These are phyloP conservation scores for Perizoma affinitatum DNA, from an alignment of 2,888 invertebrate species.

Conservation along the genomic window DNA sequence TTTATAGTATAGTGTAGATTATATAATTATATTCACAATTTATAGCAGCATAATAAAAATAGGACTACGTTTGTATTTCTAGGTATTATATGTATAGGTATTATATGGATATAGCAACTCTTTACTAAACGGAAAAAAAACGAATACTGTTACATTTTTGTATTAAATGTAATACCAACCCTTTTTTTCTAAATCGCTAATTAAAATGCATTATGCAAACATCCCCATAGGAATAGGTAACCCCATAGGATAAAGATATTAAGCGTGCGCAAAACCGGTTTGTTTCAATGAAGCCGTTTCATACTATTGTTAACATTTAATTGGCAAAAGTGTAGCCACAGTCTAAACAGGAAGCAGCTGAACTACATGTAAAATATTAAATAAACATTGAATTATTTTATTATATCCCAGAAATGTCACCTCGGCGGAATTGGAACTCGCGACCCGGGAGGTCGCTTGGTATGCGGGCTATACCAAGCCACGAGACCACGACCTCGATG, in stretches of 20 bases:
- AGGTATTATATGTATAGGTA: no score
- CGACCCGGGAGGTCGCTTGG: no score
- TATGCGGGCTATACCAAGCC: no score
- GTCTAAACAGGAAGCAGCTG: constrained; percentile 33
- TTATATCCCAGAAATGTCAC: no score
- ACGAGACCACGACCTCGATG: no score
- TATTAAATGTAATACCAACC: constrained; percentile 17
- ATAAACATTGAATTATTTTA: no score
- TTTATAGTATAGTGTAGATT: no score
- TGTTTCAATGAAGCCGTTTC: constrained; percentile 61
- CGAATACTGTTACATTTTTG: constrained; percentile 2
- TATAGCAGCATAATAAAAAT: no score
- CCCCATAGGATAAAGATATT: constrained; percentile 35
- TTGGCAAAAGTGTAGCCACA: constrained; percentile 66
- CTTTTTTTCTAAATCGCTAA: constrained; percentile 33
- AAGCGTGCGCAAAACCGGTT: constrained; percentile 71
- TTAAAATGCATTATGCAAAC: constrained; percentile 49
- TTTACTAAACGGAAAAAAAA: constrained; percentile 1
- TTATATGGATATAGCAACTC: background rate
- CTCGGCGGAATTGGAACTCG: no score
- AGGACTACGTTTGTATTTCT: no score
- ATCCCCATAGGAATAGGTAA: constrained; percentile 29
- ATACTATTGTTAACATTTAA: constrained; percentile 77
- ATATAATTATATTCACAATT: no score
- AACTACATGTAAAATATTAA: background rate